Percentiles rank a stretch among this genome's conserved stretches.
phyloP scores from a whole-genome alignment of 2,113 vertebrate genomes.

The Pteropus alecto region DNA sequence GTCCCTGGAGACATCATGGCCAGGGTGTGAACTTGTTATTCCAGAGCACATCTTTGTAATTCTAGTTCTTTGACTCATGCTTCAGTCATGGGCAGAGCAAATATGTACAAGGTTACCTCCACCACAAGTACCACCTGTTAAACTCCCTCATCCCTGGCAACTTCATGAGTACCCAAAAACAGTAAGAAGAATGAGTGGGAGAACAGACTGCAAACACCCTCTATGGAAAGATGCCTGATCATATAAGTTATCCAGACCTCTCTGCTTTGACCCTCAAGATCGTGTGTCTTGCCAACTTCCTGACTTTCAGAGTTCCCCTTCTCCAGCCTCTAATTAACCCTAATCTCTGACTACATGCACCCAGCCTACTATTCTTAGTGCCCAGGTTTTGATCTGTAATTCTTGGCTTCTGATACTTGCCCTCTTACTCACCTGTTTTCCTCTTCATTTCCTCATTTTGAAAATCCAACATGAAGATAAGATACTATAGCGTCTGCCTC shows the following conservation, averaged over 20 bases:
- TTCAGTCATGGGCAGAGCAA: neutral
- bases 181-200: neutral
- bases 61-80: neutral
- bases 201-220: neutral
- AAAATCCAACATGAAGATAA: neutral
- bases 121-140: neutral
- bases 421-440: neutral
- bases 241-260: too few relatives aligned
- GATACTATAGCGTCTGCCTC: neutral
- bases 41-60: neutral
- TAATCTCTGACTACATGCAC: neutral
- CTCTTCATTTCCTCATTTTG: slow-evolving; percentile 26
- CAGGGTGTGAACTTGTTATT: neutral
- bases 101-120: neutral
- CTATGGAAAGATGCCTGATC: accelerated
- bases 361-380: neutral
- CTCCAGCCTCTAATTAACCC: neutral
- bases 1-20: neutral
- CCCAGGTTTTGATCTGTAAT: neutral
- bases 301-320: neutral
- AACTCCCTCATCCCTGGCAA: neutral
- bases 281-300: neutral
- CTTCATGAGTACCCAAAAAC: neutral
- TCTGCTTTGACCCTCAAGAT: neutral
- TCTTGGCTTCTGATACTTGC: neutral